phyloP scores from a whole-genome alignment of 1,140 invertebrate species.

The Patella vulgata region DNA sequence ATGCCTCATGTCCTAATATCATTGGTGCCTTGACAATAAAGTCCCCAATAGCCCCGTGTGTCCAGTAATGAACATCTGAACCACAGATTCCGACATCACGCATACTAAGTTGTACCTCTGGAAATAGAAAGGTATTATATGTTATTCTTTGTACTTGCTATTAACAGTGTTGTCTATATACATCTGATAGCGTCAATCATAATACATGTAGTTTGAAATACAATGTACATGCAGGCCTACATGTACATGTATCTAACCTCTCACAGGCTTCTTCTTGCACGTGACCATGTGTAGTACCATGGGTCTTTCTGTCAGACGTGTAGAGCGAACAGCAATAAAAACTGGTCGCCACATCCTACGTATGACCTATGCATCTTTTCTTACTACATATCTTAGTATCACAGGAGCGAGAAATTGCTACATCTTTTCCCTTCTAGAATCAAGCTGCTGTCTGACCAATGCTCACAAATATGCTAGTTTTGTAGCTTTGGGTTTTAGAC shows the following conservation, averaged over 20 bases:
- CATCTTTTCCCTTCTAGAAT: no score
- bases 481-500: no score
- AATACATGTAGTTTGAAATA: not conserved
- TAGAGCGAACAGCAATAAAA: no score
- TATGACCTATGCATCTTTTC: no score
- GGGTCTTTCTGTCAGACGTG: no score
- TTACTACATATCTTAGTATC: no score
- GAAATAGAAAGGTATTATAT: constrained; percentile 23
- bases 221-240: not conserved
- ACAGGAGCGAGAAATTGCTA: no score
- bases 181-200: not conserved
- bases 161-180: not conserved
- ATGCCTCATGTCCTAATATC: constrained; percentile 64
- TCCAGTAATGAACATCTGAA: constrained; percentile 93
- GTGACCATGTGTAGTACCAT: not conserved
- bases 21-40: constrained; percentile 62
- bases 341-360: no score
- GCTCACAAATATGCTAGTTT: no score
- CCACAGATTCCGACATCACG: constrained; percentile 94
- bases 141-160: not conserved
- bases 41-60: constrained; percentile 77
- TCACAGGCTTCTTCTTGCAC: not conserved
- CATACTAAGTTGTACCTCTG: constrained; percentile 90
- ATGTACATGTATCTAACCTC: not conserved
- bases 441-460: no score